These are phyloP conservation scores for Pimephales promelas DNA, from an alignment of 2,113 vertebrate genomes.

Conservation along the genomic window DNA sequence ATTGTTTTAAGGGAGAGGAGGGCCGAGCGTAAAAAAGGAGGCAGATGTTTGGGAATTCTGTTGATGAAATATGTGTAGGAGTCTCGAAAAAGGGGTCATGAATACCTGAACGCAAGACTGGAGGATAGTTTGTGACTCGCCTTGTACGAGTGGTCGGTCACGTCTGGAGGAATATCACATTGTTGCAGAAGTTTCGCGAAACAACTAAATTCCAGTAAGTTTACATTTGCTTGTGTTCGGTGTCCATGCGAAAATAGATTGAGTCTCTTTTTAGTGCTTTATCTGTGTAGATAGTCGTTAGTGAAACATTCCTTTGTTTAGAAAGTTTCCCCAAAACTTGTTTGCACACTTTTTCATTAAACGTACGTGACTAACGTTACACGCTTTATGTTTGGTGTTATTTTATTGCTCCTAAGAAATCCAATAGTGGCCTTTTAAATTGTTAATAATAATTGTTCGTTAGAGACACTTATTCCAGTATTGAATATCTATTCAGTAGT, in stretches of 20 bases:
- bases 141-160: constrained; percentile 20
- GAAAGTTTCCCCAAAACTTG: background rate
- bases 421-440: background rate
- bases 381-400: background rate
- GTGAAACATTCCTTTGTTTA: constrained; percentile 12
- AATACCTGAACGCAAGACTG: constrained; percentile 37
- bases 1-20: background rate
- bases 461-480: background rate
- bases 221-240: background rate
- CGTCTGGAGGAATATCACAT: constrained; percentile 17
- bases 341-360: background rate
- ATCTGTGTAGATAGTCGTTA: background rate
- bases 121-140: constrained; percentile 22
- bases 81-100: constrained; percentile 23
- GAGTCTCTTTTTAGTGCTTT: background rate
- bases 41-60: background rate
- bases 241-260: background rate
- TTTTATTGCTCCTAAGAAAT: background rate
- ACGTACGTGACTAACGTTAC: background rate
- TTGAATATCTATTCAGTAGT: background rate
- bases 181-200: background rate
- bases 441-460: background rate
- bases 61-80: constrained; percentile 42
- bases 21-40: background rate
- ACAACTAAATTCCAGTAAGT: constrained; percentile 32